These are phyloP conservation scores for Asbolus verrucosus DNA, from an alignment of 1,140 invertebrate genomes.

Conservation along the genomic window DNA sequence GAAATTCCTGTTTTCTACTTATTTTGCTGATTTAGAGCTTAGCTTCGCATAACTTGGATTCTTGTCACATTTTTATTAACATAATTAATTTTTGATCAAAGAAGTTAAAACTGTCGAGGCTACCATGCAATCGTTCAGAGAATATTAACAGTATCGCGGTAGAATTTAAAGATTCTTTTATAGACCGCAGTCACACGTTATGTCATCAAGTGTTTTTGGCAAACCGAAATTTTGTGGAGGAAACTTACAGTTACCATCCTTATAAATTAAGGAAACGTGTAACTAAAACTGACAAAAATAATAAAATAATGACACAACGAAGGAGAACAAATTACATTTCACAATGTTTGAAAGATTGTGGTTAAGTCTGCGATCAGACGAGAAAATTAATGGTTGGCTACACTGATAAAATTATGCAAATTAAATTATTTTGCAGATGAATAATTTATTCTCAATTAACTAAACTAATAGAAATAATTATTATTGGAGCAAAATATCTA, in stretches of 20 bases:
- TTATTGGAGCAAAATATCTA: neutral
- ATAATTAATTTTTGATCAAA: constrained; percentile 15
- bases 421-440: constrained; percentile 8
- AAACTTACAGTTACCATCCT: neutral
- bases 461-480: neutral
- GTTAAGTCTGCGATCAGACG: neutral
- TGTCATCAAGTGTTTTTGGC: constrained; percentile 27
- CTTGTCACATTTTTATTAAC: no score
- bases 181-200: constrained; percentile 1
- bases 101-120: constrained; percentile 9
- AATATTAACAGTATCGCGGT: constrained; percentile 14
- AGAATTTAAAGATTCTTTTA: constrained; percentile 10
- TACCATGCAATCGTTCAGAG: neutral
- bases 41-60: constrained; percentile 12
- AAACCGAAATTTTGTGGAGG: neutral
- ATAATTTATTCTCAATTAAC: constrained; percentile 27
- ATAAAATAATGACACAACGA: neutral
- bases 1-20: constrained; percentile 40
- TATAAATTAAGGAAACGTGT: constrained; percentile 2
- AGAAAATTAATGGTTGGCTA: constrained; percentile 6
- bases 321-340: neutral
- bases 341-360: neutral
- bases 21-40: constrained; percentile 21
- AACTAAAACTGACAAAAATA: neutral
- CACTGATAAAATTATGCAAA: constrained; percentile 15